These are phyloP conservation scores for Pristionchus pacificus DNA, from an alignment of 1,140 invertebrate species.

Conservation along the genomic window DNA sequence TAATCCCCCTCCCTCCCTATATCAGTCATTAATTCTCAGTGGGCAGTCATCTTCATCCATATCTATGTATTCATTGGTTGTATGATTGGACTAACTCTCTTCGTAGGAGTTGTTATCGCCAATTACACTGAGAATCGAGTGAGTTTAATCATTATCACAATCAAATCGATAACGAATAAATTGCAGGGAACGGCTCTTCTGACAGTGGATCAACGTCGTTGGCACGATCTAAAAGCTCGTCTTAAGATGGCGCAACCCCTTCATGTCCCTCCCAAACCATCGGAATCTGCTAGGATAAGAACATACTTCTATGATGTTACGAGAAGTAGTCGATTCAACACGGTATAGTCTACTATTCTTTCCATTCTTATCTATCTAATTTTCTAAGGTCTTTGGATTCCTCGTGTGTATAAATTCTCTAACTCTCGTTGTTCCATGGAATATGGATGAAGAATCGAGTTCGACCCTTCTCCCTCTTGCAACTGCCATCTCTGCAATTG, in stretches of 20 bases:
- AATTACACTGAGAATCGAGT: conserved; percentile 98
- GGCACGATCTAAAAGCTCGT: conserved; percentile 97
- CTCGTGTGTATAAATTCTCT: conserved; percentile 51
- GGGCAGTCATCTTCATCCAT: conserved; percentile 86
- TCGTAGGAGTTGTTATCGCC: conserved; percentile 98
- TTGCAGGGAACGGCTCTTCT: conserved; percentile 84
- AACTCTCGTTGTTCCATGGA: conserved; percentile 61
- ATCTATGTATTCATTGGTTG: conserved; percentile 98
- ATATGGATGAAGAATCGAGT: conserved; percentile 54
- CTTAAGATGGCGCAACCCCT: conserved; percentile 97
- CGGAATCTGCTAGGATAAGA: conserved; percentile 66
- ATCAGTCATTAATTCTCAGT: conserved; percentile 27
- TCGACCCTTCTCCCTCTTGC: conserved; percentile 6
- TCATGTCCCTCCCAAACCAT: conserved; percentile 88
- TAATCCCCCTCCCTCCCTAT: conserved; percentile 38
- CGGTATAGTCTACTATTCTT: conserved; percentile 56
- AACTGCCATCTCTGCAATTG: conserved; percentile 75
- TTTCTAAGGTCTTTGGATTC: conserved; percentile 46
- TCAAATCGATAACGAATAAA: neutral
- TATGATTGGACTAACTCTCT: conserved; percentile 97
- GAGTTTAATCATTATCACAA: conserved; percentile 2
- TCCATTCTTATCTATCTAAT: too few species aligned
- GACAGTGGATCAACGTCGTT: conserved; percentile 96
- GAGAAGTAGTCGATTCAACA: conserved; percentile 90
- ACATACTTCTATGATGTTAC: conserved; percentile 96